Base-by-base conservation (phyloP, 2,797 vertebrate species). In the Pygocentrus nattereri region DNA sequence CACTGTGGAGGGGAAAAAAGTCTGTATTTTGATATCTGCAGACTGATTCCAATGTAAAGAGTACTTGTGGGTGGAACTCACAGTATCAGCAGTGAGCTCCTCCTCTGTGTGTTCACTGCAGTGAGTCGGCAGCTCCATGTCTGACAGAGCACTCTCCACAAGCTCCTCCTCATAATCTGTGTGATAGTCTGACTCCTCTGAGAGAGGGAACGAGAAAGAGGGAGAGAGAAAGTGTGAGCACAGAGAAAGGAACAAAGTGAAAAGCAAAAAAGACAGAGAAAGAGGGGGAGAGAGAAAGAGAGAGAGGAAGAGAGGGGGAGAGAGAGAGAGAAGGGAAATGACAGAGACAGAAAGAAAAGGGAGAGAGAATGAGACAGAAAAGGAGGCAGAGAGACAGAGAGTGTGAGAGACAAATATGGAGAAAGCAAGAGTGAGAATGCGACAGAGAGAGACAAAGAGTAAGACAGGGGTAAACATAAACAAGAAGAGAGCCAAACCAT, bases 131-230 rank as follows among this genome's bases (percentile, higher is more conserved):
- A 87, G 71, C 69, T 91, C 89, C 31, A 85, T 80, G 65, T 91
- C 89, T 0, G 88, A 89, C 27, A 85, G 76, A 10, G 88, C 87
- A 2, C 87, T 88, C 79, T 88, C 89, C 74, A 94, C 72, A 68
- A 94, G 94, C 61, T 96, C 96, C 52, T 93, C 92, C 84, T 94
- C 93, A 0, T 91, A 93, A 86, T 95, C 94, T 0, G 94, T 96
- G 87, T 96, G 92, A 89, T 95, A 96, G 89, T 97, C 98, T 0
- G 98, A 99, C 88, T 97, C 97, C 31, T 97, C 97, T 98, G 91
- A 86, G 34, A 79, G 83, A 82, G 65, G 80, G 80, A 87, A 69
- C 38, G 19, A 16, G 27, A 31, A 76, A 1, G 8, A 41, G 34
- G 34, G 2, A 34, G 34, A 34, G 3, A 34, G 6, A 34, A 3